A percentile compares a stretch with the other conserved stretches of the same genome.
Evolutionary conservation across 1,140 invertebrate species (phyloP).

Genomic region (Nasonia longicornis): DNA sequence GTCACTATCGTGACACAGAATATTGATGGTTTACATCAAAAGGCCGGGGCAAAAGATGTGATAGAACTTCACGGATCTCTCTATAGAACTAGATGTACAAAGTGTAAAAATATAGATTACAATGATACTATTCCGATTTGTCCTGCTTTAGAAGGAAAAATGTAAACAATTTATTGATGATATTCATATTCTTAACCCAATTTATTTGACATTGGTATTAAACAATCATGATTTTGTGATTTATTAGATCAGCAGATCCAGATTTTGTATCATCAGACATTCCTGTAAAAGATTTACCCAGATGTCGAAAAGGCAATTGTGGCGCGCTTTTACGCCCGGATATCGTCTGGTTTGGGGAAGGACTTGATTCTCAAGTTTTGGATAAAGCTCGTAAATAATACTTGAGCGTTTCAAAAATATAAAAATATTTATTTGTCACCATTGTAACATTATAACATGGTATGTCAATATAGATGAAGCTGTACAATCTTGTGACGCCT

Average conservation of each 20-base stretch:
- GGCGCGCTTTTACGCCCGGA: conserved; percentile 82
- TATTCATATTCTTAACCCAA: conserved; percentile 14
- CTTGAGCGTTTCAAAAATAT: conserved; percentile 32
- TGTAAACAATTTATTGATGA: conserved; percentile 51
- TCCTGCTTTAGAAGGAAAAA: conserved; percentile 70
- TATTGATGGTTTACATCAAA: conserved; percentile 89
- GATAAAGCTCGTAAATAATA: conserved; percentile 72
- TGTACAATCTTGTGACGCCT: conserved; percentile 82
- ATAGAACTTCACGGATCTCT: conserved; percentile 92
- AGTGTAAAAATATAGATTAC: conserved; percentile 77
- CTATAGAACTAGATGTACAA: conserved; percentile 85
- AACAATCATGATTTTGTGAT: not conserved
- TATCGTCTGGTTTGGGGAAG: conserved; percentile 94
- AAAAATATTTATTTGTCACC: conserved; percentile 39
- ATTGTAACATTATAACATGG: conserved; percentile 19
- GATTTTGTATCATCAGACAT: conserved; percentile 68
- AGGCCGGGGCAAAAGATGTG: conserved; percentile 84
- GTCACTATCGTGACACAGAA: conserved; percentile 91
- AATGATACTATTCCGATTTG: conserved; percentile 90
- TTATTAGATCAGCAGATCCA: conserved; percentile 60
- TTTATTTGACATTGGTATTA: not conserved
- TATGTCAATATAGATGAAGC: conserved; percentile 68
- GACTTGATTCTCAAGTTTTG: conserved; percentile 76
- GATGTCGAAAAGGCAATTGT: conserved; percentile 77
- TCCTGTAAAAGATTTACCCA: conserved; percentile 77